Evolutionary conservation across 2,888 invertebrate genomes (phyloP), one percentile per base, ranked within the genome.

Genomic region (Sericinus montela): DNA sequence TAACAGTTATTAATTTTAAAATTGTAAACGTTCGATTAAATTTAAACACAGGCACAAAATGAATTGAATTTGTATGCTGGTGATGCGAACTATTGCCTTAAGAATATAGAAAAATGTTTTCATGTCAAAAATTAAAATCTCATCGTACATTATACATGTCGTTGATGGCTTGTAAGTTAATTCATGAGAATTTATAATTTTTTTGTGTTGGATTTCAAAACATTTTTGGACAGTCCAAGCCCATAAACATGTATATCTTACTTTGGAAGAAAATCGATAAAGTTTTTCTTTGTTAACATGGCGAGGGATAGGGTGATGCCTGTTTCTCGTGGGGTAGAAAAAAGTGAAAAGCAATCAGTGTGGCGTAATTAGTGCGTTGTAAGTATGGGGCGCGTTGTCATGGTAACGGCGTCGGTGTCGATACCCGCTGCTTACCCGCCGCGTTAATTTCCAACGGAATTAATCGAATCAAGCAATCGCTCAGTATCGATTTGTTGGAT

Each of bases 311-410:
- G 87, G 86, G 86, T 81, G 83, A 82, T 79, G 76, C 77, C 79
- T 77, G 78, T 72, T 80, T 83, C 87, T 86, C 80, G 74, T 81
- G 75, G 87, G 85, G 85, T 75, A 79, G 69, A 79, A 85, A 83
- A 77, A 86, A 87, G 82, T 82, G 79, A 83, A 88, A 87, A 86
- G 88, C 88, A 88, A 88, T 88, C 88, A 88, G 83, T 86, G 88
- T 83, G 85, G 84, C 81, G 86, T 88, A 88, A 88, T 88, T 88
- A 88, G 88, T 87, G 86, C 78, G 85, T 84, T 78, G 84, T 82
- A 77, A 82, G 84, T 86, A 85, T 88, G 79, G 88, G 88, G 88
- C 82, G 85, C 70, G 88, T 88, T 76, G 68, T 74, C 74, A 81
- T 83, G 72, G 74, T 67, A 61, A 87, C 86, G 62, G 83, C 84